phyloP scores from a whole-genome alignment of 2,888 invertebrate genomes.

The Apodemia hepburni region DNA sequence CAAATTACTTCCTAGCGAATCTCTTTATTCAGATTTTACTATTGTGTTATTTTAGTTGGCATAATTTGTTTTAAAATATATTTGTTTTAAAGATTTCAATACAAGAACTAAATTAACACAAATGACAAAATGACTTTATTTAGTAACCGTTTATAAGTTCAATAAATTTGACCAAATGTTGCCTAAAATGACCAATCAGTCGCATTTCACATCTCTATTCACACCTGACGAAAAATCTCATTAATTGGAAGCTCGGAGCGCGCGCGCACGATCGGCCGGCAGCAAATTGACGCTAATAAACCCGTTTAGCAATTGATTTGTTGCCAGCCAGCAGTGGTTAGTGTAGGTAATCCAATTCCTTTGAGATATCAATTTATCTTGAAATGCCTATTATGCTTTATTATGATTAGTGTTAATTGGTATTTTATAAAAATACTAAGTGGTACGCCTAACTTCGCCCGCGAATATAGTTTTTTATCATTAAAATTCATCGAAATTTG shows the following conservation, averaged over 20 bases:
- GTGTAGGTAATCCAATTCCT: slow-evolving; percentile 24
- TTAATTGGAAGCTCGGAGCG: slow-evolving; percentile 38
- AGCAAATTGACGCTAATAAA: slow-evolving; percentile 43
- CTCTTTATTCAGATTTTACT: too few relatives aligned
- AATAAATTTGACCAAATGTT: neutral
- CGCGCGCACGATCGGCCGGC: slow-evolving; percentile 27
- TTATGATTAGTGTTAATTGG: neutral
- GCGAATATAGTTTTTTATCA: too few relatives aligned
- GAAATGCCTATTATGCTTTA: slow-evolving; percentile 22
- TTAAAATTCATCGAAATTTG: too few relatives aligned
- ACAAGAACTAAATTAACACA: too few relatives aligned
- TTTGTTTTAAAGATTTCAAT: too few relatives aligned
- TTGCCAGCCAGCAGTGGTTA: slow-evolving; percentile 33
- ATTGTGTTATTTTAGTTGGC: too few relatives aligned
- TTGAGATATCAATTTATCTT: slow-evolving; percentile 29
- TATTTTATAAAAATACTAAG: too few relatives aligned
- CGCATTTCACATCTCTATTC: slow-evolving; percentile 23
- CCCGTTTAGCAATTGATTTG: slow-evolving; percentile 43
- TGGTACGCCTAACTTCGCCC: too few relatives aligned
- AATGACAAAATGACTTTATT: too few relatives aligned
- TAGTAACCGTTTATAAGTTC: too few relatives aligned
- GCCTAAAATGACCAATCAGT: slow-evolving; percentile 23
- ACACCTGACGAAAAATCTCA: slow-evolving; percentile 39
- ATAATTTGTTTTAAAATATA: too few relatives aligned
- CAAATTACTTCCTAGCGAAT: too few relatives aligned